Conservation (phyloP, 2,888 invertebrate genomes). For the Maniola hyperantus region DNA sequence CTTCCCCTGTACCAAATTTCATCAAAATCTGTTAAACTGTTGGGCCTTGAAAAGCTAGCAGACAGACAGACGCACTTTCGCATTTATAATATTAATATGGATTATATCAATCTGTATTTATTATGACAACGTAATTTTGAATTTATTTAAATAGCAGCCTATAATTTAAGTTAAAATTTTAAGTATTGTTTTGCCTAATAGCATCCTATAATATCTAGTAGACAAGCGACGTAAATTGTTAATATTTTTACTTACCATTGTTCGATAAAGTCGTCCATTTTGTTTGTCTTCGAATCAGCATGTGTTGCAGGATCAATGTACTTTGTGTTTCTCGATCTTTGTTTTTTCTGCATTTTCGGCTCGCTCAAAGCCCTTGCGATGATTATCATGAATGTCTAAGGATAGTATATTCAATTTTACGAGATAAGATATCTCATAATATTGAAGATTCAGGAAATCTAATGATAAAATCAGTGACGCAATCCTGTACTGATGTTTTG, state of each 20-base stretch:
- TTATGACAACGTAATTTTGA: no score
- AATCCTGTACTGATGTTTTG: constrained; percentile 19
- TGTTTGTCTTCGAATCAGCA: constrained; percentile 17
- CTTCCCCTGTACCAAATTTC: no score
- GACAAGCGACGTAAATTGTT: constrained; percentile 8
- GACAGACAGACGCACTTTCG: no score
- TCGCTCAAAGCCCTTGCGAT: constrained; percentile 32
- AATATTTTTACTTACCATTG: constrained; percentile 52
- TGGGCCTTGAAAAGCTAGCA: no score
- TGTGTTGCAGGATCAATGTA: constrained; percentile 7
- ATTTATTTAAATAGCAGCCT: no score
- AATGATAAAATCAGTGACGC: constrained; percentile 33
- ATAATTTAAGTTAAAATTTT: no score
- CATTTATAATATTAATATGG: no score
- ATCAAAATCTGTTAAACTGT: no score
- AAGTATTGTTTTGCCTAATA: no score
- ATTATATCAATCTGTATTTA: no score
- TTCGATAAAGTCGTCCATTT: constrained; percentile 63
- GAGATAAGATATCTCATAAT: constrained; percentile 31
- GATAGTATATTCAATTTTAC: constrained; percentile 29
- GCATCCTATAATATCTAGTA: not conserved
- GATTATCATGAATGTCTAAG: constrained; percentile 32
- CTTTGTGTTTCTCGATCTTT: constrained; percentile 20
- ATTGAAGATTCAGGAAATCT: constrained; percentile 30
- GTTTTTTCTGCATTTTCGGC: constrained; percentile 28